A percentile compares a stretch with the other conserved stretches of the same genome.
phyloP scores from a whole-genome alignment of 2,113 vertebrate genomes.

The Xenus cinereus region DNA sequence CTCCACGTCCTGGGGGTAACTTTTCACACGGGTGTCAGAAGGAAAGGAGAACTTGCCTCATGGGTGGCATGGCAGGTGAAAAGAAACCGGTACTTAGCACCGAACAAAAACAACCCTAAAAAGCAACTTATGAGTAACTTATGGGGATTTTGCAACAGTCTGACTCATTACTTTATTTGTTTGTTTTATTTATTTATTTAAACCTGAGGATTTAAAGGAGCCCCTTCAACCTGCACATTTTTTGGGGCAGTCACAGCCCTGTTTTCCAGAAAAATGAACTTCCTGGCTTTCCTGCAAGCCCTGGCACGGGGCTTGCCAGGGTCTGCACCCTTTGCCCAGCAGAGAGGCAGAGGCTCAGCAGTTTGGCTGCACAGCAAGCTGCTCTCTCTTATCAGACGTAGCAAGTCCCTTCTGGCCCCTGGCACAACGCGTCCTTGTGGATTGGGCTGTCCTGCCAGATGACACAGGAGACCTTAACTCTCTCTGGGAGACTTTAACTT shows the following conservation, averaged over 20 bases:
- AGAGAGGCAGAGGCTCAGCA: neutral
- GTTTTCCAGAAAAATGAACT: neutral
- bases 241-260: neutral
- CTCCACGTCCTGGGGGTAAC: neutral
- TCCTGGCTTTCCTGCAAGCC: neutral
- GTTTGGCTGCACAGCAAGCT: neutral
- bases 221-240: neutral
- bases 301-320: fast-evolving
- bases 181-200: neutral
- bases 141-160: neutral
- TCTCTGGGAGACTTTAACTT: neutral
- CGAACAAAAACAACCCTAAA: neutral
- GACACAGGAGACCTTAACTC: neutral
- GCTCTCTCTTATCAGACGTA: neutral
- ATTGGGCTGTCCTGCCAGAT: neutral
- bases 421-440: neutral
- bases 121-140: neutral
- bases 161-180: neutral
- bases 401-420: neutral
- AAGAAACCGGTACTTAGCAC: neutral
- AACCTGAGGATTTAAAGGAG: neutral
- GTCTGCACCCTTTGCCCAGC: neutral
- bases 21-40: neutral
- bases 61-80: neutral
- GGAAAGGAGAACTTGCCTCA: neutral